Percentiles rank a stretch among this genome's conserved stretches.
Evolutionary conservation across 64 coral and sea anemone genomes (phyloP).

Genomic region (Platygyra sinensis): DNA sequence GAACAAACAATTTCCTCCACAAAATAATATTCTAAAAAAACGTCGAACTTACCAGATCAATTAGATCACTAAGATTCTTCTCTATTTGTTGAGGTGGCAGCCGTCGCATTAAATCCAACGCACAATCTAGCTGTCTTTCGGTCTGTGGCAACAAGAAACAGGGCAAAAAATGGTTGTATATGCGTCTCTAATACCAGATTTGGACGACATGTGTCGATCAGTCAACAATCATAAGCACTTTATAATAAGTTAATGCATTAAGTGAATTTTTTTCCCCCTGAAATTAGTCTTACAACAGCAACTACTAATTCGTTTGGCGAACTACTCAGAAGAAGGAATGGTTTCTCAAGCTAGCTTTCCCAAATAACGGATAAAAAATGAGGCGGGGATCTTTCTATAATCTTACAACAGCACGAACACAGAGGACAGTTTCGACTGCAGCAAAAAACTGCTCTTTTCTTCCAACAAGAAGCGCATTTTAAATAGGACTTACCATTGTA

Average conservation of each 20-base stretch:
- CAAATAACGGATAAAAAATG: conserved; percentile 5
- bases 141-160: conserved; percentile 63
- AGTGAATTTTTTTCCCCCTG: not conserved
- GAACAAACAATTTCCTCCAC: not conserved
- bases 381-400: not conserved
- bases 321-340: not conserved
- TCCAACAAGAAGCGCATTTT: conserved; percentile 14
- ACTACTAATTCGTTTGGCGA: not conserved
- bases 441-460: conserved; percentile 73
- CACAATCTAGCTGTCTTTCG: conserved; percentile 96
- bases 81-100: conserved; percentile 99
- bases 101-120: conserved; percentile 98
- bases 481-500: conserved; percentile 80
- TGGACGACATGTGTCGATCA: not conserved
- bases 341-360: not conserved
- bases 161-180: not conserved
- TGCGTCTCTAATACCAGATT: not conserved
- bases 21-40: not conserved
- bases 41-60: conserved; percentile 86
- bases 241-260: not conserved
- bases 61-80: conserved; percentile 98
- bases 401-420: not conserved
- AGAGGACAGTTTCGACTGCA: not conserved
- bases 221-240: not conserved
- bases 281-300: not conserved